Conservation (phyloP, 2,888 invertebrate species). For the Chalcis sispes region DNA sequence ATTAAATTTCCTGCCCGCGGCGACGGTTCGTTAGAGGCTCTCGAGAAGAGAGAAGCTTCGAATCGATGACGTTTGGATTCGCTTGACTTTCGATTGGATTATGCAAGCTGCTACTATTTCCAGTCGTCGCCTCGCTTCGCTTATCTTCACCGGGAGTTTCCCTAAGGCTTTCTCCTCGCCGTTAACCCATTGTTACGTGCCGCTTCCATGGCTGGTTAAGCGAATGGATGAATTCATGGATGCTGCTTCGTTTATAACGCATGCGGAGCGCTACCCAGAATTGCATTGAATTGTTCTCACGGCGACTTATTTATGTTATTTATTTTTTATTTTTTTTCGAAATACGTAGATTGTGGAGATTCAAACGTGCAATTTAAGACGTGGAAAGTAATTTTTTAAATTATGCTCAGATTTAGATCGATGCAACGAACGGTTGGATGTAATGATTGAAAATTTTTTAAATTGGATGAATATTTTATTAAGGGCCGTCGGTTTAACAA, state of each 20-base stretch:
- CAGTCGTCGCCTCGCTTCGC: too few relatives aligned
- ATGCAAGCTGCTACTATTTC: background rate
- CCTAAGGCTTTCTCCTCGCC: too few relatives aligned
- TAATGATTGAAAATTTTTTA: too few relatives aligned
- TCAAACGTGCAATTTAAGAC: too few relatives aligned
- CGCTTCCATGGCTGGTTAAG: background rate
- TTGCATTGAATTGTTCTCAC: too few relatives aligned
- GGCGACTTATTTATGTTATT: too few relatives aligned
- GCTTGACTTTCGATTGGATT: conserved; percentile 42
- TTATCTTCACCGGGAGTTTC: background rate
- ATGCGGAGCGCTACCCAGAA: background rate
- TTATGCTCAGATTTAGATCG: too few relatives aligned
- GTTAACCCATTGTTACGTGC: background rate
- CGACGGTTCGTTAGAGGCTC: conserved; percentile 32
- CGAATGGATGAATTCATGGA: background rate
- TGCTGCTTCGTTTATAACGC: background rate
- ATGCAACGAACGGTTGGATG: too few relatives aligned
- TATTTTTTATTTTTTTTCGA: background rate
- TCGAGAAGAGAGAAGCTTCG: too few relatives aligned
- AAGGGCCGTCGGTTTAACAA: too few relatives aligned
- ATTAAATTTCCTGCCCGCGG: conserved; percentile 37
- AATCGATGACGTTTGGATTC: conserved; percentile 56
- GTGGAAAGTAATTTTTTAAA: too few relatives aligned
- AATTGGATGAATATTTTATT: too few relatives aligned
- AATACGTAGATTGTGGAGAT: background rate